phyloP scores from a whole-genome alignment of 2,797 vertebrate species.

The Coregonus sp. region DNA sequence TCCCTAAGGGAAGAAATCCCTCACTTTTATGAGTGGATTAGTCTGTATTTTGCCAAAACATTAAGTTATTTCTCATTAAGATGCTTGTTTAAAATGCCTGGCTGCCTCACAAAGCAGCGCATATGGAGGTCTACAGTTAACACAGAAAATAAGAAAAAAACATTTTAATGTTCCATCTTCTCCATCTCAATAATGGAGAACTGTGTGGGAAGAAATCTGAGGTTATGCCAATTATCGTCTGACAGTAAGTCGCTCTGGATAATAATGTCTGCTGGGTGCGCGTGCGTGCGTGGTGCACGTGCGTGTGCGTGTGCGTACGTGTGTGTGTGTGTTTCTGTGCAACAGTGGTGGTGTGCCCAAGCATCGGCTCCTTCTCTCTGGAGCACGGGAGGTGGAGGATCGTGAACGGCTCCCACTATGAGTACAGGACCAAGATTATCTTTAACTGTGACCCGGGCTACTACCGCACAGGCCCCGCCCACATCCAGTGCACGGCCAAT shows the following conservation, averaged over 20 bases:
- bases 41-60: neutral
- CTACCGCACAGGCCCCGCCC: constrained; percentile 92
- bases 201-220: too few species aligned
- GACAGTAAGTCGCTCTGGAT: neutral
- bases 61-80: neutral
- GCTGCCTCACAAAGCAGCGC: neutral
- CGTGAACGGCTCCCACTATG: constrained; percentile 97
- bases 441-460: constrained; percentile 98
- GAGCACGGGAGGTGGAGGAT: constrained; percentile 97
- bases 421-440: constrained; percentile 96
- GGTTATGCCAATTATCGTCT: neutral
- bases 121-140: neutral
- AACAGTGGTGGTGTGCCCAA: constrained; percentile 94
- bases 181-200: neutral
- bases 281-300: neutral
- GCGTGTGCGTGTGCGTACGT: neutral
- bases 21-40: constrained; percentile 4
- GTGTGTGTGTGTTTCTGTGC: neutral
- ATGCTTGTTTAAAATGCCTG: neutral
- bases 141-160: neutral
- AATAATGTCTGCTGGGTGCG: too few species aligned
- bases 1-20: neutral
- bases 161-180: too few species aligned
- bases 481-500: constrained; percentile 92
- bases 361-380: constrained; percentile 95